Evolutionary conservation across 2,797 vertebrate genomes (phyloP), one percentile per base, ranked within the genome.

Genomic region (Pipistrellus kuhlii): DNA sequence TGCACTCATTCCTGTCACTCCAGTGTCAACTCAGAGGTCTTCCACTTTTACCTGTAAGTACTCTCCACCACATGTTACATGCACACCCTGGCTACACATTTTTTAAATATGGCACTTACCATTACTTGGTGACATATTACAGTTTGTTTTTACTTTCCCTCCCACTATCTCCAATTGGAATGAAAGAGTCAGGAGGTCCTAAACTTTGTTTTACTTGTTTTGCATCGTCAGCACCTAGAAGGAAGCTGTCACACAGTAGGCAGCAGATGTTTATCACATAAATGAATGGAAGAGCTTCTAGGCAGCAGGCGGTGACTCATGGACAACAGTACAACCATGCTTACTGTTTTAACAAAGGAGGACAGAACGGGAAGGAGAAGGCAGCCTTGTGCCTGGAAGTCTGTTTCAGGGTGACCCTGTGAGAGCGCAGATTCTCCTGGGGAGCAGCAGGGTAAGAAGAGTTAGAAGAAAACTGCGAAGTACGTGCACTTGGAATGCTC

Each of bases 281-380:
- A 66, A 1, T 44, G 71, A 93, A 51, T 59, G 38, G 20, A 66
- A 53, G 68, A 27, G 15, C 62, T 93, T 95, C 44, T n/a, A 32
- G 27, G 27, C 44, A 35, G 18, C 41, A 72, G 17, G 51, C 2
- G 8, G 35, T 71, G n/a, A 20, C 1, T 66, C 1, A 0, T 17
- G 9, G 30, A 27, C 9, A 38, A 23, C 7, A 6, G 1, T 55
- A 6, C 11, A 72, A 10, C 6, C 3, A 7, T 13, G 17, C 30
- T 68, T 66, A 8, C 3, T 68, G 2, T 66, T 93, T 89, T 38
- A 78, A 64, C 4, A 55, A 57, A 85, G 18, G 6, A 38, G 11
- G 18, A 23, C 51, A 72, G 35, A 78, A 13, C 3, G 53, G 21
- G 13, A 55, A 32, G n/a, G n/a, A 89, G 51, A 84, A n/a, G 12